Base-by-base conservation (phyloP, 2,113 vertebrate species). In the Perca fluviatilis region DNA sequence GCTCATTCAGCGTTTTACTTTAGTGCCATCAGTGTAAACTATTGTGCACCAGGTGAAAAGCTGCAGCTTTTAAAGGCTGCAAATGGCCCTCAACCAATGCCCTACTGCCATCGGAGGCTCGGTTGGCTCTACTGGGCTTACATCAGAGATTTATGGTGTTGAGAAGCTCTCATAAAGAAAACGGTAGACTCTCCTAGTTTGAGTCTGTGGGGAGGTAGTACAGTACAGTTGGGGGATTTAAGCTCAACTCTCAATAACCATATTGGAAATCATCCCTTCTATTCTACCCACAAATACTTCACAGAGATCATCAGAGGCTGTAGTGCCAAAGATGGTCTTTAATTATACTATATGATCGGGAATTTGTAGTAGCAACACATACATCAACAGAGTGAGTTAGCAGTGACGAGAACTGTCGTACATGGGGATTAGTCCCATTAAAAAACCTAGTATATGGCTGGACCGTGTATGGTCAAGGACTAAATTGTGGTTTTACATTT, bases 241-340 rank as follows among this genome's bases (percentile, higher is more conserved):
- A 69, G 66, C 77, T 85, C 77, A 76, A 80, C 66, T 75, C 74
- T 68, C 67, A 82, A 84, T 74, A 76, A 83, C 80, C 43, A 63
- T 56, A 47, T 69, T 27, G 21, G 36, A 77, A 63, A 53, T 18
- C 53, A 2, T 33, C 2, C 36, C 14, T 30, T 33, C 53, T 43
- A 33, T 11, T 68, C 54, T 27, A 60, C 5, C 43, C 14, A 9
- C 5, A 46, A 76, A 15, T 60, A 43, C 36, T 57, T 4, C 14
- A 58, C 50, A 27, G 47, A 27, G 50, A 65, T 43, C 68, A 66
- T 27, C 30, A 36, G 49, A 72, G 36, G 63, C 47, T 60, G 27
- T 16, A 3, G 23, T 43, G 15, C 16, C 15, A 54, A 40, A 62
- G 14, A 53, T 60, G 40, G 43, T 53, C 13, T 58, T 36, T 66